Percentiles rank a stretch among this genome's conserved stretches.
phyloP scores from a whole-genome alignment of 2,113 vertebrate species.

The Scolopax mira region DNA sequence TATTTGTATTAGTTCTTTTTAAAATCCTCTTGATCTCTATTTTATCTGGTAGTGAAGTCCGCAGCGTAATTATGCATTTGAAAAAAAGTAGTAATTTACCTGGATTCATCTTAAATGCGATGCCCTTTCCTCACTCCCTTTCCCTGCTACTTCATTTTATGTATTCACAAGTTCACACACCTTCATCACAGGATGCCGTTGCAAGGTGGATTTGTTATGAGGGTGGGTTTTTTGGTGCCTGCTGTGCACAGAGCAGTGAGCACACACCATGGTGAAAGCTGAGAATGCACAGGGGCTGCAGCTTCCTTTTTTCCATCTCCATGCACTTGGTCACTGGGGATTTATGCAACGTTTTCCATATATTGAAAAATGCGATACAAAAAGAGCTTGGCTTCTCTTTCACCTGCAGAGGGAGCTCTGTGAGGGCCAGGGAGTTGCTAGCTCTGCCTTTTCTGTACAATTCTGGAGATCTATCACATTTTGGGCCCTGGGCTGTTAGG shows the following conservation, averaged over 20 bases:
- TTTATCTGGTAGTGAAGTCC: neutral
- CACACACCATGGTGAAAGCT: neutral
- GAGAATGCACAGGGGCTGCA: neutral
- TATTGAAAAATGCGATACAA: neutral
- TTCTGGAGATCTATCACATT: neutral
- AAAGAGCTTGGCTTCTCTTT: neutral
- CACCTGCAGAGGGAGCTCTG: slow-evolving; percentile 15
- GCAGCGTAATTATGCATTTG: neutral
- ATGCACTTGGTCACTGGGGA: neutral
- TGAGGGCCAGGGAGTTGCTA: neutral
- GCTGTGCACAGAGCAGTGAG: fast-evolving
- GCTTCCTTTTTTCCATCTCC: neutral
- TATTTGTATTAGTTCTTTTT: neutral
- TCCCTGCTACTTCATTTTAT: neutral
- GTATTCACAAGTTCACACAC: fast-evolving
- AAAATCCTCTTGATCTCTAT: neutral
- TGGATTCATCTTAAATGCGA: neutral
- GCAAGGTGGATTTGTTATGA: neutral
- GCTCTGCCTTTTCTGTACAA: neutral
- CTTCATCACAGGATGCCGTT: neutral
- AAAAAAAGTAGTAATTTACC: neutral
- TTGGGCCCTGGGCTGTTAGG: neutral
- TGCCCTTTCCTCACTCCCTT: neutral
- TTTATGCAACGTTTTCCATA: neutral
- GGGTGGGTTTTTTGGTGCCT: neutral